These are phyloP conservation scores for Nowickia ferox DNA, from an alignment of 2,888 invertebrate species.

Conservation along the genomic window DNA sequence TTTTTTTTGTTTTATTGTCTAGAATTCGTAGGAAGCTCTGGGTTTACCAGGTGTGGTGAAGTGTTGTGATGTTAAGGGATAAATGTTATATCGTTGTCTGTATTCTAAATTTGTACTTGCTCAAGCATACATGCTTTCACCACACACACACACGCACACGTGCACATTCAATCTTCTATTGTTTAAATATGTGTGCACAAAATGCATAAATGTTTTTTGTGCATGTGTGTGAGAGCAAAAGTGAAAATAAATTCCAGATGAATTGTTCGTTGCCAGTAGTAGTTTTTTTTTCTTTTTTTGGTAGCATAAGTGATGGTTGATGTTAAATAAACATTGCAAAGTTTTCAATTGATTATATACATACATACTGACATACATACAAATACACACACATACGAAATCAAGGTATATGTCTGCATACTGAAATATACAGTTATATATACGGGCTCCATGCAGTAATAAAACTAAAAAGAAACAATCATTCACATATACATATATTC, in stretches of 20 bases:
- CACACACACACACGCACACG: not conserved
- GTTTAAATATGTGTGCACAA: conserved; percentile 14
- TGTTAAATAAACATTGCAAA: conserved; percentile 63
- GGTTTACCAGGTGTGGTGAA: not conserved
- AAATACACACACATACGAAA: not conserved
- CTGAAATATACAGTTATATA: not conserved
- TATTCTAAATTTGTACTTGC: not conserved
- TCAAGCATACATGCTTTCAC: not conserved
- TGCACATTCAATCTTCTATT: conserved; percentile 20
- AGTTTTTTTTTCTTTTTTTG: not conserved
- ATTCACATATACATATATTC: not conserved
- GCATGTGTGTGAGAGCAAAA: not conserved
- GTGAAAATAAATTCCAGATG: conserved; percentile 45
- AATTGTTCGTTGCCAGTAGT: conserved; percentile 23
- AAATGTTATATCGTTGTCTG: conserved; percentile 13
- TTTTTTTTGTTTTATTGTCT: conserved; percentile 9
- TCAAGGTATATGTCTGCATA: not conserved
- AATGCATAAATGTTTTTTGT: conserved; percentile 24
- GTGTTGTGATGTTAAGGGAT: conserved; percentile 23
- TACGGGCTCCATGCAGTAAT: not conserved
- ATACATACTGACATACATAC: not conserved
- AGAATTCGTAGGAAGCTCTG: not conserved
- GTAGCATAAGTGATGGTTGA: conserved; percentile 26
- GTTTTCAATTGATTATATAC: conserved; percentile 57
- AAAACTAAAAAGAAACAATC: too few species aligned